Evolutionary conservation across 1,140 invertebrate genomes (phyloP).

Genomic region (Procambarus clarkii): DNA sequence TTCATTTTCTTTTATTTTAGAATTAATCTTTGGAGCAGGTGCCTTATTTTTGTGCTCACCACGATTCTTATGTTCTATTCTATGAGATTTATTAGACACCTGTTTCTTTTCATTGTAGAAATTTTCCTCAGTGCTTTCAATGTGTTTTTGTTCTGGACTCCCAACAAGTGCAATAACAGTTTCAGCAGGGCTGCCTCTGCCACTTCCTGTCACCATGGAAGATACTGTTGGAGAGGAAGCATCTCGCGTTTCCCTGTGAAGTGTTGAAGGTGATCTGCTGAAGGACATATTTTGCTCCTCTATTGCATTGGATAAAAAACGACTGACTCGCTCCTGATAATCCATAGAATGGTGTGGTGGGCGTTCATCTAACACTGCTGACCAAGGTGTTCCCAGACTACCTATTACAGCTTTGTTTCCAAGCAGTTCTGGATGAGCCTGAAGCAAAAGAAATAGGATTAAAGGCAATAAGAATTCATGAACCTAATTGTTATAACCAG

Average conservation of each 20-base stretch:
- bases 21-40: constrained; percentile 10
- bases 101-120: background rate
- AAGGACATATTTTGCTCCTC: constrained; percentile 32
- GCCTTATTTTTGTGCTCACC: constrained; percentile 23
- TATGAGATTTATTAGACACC: background rate
- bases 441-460: background rate
- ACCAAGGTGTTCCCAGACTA: constrained; percentile 32
- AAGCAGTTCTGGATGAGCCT: constrained; percentile 48
- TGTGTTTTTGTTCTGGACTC: background rate
- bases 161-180: constrained; percentile 6
- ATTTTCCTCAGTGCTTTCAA: background rate
- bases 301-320: constrained; percentile 51
- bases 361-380: constrained; percentile 7
- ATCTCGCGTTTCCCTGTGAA: constrained; percentile 6
- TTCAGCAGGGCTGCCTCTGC: constrained; percentile 26
- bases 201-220: background rate
- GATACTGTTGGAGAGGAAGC: background rate
- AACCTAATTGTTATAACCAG: background rate
- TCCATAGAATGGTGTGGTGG: constrained; percentile 42
- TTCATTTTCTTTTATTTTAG: background rate
- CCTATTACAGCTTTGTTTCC: constrained; percentile 23
- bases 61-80: background rate
- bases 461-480: background rate
- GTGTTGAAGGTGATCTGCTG: constrained; percentile 29
- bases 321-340: constrained; percentile 44